A percentile compares a stretch with the other conserved stretches of the same genome.
Evolutionary conservation across 2,797 vertebrate species (phyloP).

Genomic region (Tarsius wallacei): DNA sequence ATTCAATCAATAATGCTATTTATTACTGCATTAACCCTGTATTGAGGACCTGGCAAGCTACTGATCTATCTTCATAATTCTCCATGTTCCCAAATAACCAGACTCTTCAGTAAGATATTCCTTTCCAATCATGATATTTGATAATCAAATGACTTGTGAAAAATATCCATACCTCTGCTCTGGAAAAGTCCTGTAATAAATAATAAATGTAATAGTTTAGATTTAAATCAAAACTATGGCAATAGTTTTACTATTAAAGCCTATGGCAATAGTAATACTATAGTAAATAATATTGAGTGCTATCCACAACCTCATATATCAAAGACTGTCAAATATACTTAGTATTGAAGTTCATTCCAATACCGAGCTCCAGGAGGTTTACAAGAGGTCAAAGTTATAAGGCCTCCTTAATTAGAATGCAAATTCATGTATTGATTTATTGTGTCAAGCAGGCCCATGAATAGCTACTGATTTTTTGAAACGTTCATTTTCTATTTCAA

Average conservation of each 20-base stretch:
- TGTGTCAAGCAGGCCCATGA: conserved; percentile 58
- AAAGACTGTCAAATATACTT: conserved; percentile 30
- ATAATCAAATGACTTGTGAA: conserved; percentile 59
- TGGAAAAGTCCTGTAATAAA: conserved; percentile 41
- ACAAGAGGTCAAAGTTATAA: conserved; percentile 10
- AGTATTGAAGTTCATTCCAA: conserved; percentile 53
- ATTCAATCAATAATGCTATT: conserved; percentile 39
- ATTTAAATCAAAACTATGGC: conserved; percentile 65
- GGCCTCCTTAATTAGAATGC: conserved; percentile 75
- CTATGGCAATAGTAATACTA: conserved; percentile 17
- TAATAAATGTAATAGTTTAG: conserved; percentile 36
- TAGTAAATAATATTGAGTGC: conserved; percentile 49
- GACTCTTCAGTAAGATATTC: background rate
- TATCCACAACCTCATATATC: conserved; percentile 38
- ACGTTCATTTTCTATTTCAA: conserved; percentile 45
- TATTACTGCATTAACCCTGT: conserved; percentile 60
- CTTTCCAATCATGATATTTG: background rate
- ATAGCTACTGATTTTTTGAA: conserved; percentile 57
- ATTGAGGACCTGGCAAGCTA: conserved; percentile 49
- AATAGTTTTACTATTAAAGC: conserved; percentile 53
- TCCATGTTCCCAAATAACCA: conserved; percentile 7
- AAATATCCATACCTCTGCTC: conserved; percentile 21
- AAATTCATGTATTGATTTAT: conserved; percentile 71
- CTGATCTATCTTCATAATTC: conserved; percentile 18
- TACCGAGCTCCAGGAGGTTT: conserved; percentile 42